These are phyloP conservation scores for Teleiodes luculella DNA, from an alignment of 2,888 invertebrate genomes.

Conservation along the genomic window DNA sequence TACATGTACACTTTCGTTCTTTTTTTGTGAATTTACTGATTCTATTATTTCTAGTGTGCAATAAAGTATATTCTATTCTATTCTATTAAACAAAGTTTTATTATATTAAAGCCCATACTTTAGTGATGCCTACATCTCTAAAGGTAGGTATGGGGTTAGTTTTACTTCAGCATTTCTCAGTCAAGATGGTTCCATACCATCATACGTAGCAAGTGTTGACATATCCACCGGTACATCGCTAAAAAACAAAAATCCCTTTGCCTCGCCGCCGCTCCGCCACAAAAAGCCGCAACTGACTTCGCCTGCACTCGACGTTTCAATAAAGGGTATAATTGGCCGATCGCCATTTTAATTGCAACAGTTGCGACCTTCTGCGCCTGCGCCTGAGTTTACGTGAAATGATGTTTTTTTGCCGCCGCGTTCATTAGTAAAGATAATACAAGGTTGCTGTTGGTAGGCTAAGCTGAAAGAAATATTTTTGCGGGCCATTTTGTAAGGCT, in stretches of 20 bases:
- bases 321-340: constrained; percentile 64
- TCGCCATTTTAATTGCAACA: constrained; percentile 60
- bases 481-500: too few relatives aligned
- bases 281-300: constrained; percentile 33
- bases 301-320: constrained; percentile 62
- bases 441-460: too few relatives aligned
- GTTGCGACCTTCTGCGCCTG: constrained; percentile 34
- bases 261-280: constrained; percentile 35
- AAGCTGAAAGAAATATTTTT: too few relatives aligned
- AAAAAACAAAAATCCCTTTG: constrained; percentile 55
- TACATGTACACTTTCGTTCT: too few relatives aligned
- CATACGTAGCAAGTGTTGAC: background rate
- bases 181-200: background rate
- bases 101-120: too few relatives aligned
- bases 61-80: too few relatives aligned
- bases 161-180: too few relatives aligned
- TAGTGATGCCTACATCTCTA: too few relatives aligned
- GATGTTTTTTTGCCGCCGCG: background rate
- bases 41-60: too few relatives aligned
- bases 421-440: background rate
- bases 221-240: constrained; percentile 24
- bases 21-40: too few relatives aligned
- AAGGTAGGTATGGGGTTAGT: too few relatives aligned
- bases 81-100: too few relatives aligned
- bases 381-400: background rate